Conservation (phyloP, 1,140 invertebrate genomes). For the Mycetomoellerius zeteki region DNA sequence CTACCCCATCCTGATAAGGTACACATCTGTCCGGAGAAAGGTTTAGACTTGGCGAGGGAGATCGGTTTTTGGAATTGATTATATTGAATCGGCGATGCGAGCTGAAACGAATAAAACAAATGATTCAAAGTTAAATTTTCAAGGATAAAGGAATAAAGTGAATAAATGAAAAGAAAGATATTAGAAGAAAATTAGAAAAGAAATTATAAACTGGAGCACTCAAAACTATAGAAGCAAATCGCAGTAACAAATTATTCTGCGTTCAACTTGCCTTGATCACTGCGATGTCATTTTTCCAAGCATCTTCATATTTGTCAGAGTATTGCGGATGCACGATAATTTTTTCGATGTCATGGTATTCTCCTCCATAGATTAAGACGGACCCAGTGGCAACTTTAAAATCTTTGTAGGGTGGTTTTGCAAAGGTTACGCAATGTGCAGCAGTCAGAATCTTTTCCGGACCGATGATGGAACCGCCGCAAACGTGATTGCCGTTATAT, state of each 20-base stretch:
- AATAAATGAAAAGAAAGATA: background rate
- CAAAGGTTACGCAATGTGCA: slow-evolving; percentile 84
- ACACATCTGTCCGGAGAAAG: background rate
- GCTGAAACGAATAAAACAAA: slow-evolving; percentile 2
- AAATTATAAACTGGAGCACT: background rate
- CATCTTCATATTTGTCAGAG: background rate
- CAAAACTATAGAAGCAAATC: background rate
- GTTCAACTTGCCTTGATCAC: slow-evolving; percentile 65
- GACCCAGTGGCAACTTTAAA: slow-evolving; percentile 58
- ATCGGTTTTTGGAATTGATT: background rate
- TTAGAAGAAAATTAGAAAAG: background rate
- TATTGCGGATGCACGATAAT: slow-evolving; percentile 59
- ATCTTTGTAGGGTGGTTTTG: slow-evolving; percentile 86
- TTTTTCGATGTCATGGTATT: slow-evolving; percentile 19
- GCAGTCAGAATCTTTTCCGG: slow-evolving; percentile 85
- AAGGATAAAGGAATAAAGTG: background rate
- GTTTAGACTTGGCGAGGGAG: background rate
- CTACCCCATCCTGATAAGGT: slow-evolving; percentile 45
- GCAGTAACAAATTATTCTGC: background rate
- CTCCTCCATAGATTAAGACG: background rate
- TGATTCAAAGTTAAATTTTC: background rate
- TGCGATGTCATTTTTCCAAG: slow-evolving; percentile 67
- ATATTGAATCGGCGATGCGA: background rate
- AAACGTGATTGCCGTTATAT: slow-evolving; percentile 69
- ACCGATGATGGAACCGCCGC: slow-evolving; percentile 85